These are phyloP conservation scores for Chrysemys picta DNA, from an alignment of 2,113 vertebrate genomes.

Conservation along the genomic window DNA sequence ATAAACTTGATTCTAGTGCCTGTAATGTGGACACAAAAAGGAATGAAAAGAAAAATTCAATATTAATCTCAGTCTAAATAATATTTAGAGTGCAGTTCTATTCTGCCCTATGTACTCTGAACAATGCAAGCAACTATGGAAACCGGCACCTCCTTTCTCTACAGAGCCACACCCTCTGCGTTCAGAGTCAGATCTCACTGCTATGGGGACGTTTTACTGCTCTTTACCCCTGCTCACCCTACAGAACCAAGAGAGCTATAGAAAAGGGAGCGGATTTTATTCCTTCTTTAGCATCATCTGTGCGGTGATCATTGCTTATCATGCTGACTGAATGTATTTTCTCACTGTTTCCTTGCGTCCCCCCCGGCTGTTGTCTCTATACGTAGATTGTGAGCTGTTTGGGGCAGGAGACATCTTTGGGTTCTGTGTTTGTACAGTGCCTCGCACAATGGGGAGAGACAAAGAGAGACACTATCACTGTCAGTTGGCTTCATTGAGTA, in stretches of 20 bases:
- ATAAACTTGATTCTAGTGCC: not conserved
- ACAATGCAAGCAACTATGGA: not conserved
- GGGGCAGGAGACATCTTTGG: not conserved
- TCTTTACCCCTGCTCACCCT: not conserved
- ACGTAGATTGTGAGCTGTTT: not conserved
- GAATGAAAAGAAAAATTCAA: not conserved
- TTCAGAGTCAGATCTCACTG: not conserved
- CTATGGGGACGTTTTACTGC: not conserved
- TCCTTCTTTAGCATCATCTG: not conserved
- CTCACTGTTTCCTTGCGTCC: not conserved
- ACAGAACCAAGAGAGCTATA: not conserved
- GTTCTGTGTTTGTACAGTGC: not conserved
- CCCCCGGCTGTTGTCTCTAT: not conserved
- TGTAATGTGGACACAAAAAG: accelerated
- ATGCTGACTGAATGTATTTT: not conserved
- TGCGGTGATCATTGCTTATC: not conserved
- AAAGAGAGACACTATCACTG: not conserved
- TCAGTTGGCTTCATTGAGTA: not conserved
- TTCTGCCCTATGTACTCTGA: not conserved
- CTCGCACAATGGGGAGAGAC: not conserved
- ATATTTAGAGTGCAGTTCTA: not conserved
- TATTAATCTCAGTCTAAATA: not conserved
- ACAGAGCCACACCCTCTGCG: not conserved
- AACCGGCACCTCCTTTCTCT: not conserved
- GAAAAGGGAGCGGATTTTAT: not conserved